These are phyloP conservation scores for Scylla paramamosain DNA, from an alignment of 1,140 invertebrate species.

Conservation along the genomic window DNA sequence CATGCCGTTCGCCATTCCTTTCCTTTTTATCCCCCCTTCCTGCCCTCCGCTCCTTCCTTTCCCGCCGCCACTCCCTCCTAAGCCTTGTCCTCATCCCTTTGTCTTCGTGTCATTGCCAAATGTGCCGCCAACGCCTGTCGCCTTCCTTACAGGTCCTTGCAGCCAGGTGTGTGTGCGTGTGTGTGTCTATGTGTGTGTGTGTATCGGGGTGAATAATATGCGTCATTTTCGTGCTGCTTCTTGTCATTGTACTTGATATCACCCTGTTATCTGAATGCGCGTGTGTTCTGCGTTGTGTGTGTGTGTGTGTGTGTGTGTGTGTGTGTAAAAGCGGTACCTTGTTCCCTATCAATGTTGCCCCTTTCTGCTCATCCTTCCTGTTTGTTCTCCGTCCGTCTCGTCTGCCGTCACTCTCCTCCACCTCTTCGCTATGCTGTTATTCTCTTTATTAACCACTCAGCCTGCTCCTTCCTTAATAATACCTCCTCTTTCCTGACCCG, in stretches of 20 bases:
- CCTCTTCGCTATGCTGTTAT: background rate
- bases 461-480: background rate
- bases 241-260: background rate
- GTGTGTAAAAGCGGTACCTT: background rate
- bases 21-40: background rate
- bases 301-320: background rate
- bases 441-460: background rate
- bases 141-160: background rate
- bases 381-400: background rate
- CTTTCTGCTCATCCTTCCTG: background rate
- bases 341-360: background rate
- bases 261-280: background rate
- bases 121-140: background rate
- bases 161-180: background rate
- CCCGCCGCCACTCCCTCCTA: no score
- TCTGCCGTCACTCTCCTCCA: background rate
- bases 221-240: background rate
- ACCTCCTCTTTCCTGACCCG: background rate
- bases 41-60: background rate
- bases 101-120: background rate
- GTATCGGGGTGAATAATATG: background rate
- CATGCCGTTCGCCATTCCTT: background rate
- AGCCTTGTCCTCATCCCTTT: background rate
- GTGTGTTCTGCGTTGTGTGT: background rate
- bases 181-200: no score